Evolutionary conservation across 2,113 vertebrate genomes (phyloP).

Genomic region (Pseudorectes ferrugineus): DNA sequence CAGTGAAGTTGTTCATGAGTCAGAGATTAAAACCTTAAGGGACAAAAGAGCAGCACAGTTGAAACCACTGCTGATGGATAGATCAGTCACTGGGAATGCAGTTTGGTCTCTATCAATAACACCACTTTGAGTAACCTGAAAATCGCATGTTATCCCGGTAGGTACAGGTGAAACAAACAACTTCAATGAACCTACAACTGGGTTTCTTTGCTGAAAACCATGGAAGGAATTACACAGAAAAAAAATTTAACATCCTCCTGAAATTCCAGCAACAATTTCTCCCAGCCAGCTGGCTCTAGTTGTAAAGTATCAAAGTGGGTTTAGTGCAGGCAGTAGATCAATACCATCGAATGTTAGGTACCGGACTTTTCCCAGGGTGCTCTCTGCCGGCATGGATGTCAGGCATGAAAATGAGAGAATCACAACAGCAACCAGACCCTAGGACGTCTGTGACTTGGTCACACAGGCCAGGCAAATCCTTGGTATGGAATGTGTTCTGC

Average conservation of each 20-base stretch:
- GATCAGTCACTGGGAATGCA: background rate
- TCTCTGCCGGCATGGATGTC: background rate
- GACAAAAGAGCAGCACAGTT: background rate
- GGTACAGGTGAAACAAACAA: background rate
- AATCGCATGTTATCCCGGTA: background rate
- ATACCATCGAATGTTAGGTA: background rate
- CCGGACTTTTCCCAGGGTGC: background rate
- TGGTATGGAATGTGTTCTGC: background rate
- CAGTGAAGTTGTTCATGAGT: background rate
- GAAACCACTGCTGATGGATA: background rate
- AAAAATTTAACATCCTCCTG: background rate
- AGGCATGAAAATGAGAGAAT: background rate
- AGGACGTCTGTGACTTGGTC: background rate
- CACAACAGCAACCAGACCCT: background rate
- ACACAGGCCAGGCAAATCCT: background rate
- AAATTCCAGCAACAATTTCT: background rate
- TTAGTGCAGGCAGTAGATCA: background rate
- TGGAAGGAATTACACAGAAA: background rate
- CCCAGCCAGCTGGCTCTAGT: background rate
- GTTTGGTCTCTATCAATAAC: background rate
- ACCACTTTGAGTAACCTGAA: background rate
- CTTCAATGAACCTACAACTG: background rate
- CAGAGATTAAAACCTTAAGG: background rate
- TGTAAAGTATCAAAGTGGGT: background rate
- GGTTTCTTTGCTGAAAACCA: background rate